phyloP scores from a whole-genome alignment of 2,797 vertebrate genomes.

The Morus bassanus region DNA sequence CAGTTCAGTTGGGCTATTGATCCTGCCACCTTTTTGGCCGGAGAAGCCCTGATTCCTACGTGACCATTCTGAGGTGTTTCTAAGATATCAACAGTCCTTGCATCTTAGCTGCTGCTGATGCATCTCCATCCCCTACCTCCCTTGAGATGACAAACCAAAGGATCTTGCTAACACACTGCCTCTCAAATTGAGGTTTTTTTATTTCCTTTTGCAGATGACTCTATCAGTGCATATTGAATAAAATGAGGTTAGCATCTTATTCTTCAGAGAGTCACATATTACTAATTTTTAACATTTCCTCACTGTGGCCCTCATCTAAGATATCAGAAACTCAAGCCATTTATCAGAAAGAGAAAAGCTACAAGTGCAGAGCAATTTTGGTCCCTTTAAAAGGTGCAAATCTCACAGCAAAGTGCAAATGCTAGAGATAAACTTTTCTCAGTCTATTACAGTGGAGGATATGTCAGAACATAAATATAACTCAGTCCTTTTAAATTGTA shows the following conservation, averaged over 20 bases:
- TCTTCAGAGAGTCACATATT: not conserved
- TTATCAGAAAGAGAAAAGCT: not conserved
- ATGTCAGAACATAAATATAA: conserved; percentile 18
- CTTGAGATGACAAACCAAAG: not conserved
- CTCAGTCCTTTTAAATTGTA: not conserved
- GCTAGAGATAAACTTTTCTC: not conserved
- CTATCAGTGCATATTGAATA: not conserved
- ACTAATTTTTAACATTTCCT: not conserved
- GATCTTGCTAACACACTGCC: too few relatives aligned
- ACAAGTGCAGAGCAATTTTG: not conserved
- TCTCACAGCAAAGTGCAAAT: conserved; percentile 10
- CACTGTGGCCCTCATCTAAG: not conserved
- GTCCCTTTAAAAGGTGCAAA: not conserved
- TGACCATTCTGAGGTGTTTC: not conserved
- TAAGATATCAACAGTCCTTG: too few relatives aligned
- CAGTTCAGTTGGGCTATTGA: not conserved
- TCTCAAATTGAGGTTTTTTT: not conserved
- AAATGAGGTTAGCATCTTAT: not conserved
- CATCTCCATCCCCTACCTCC: not conserved
- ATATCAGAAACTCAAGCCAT: not conserved
- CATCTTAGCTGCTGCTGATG: too few relatives aligned
- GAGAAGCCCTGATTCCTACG: not conserved
- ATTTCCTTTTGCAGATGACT: not conserved
- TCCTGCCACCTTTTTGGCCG: not conserved
- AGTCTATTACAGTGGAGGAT: conserved; percentile 8